Percentiles rank a stretch among this genome's conserved stretches.
These are phyloP conservation scores for Drosophila stalkeri DNA, from an alignment of 2,888 invertebrate species.

Conservation along the genomic window DNA sequence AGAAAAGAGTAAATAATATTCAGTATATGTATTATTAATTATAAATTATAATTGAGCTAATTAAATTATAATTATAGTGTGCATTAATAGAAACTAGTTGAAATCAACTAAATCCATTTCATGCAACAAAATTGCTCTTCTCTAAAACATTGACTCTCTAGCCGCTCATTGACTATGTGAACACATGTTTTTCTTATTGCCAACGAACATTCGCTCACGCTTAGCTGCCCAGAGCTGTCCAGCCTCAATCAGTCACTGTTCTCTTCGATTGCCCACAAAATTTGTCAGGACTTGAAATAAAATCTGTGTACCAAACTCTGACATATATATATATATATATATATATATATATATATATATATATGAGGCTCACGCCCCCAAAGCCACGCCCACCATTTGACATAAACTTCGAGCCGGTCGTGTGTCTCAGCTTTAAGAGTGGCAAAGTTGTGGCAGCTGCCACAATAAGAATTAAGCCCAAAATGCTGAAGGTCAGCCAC, in stretches of 20 bases:
- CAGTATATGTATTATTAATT: too few species aligned
- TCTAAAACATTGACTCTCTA: background rate
- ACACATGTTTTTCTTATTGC: background rate
- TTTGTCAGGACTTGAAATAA: slow-evolving; percentile 43
- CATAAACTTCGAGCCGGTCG: slow-evolving; percentile 1
- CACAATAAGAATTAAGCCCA: slow-evolving; percentile 60
- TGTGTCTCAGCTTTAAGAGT: slow-evolving; percentile 31
- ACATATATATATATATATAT: slow-evolving; percentile 38
- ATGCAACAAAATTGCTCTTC: background rate
- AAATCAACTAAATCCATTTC: background rate
- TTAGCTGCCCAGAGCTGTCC: background rate
- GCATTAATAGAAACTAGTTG: too few species aligned
- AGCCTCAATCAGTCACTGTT: slow-evolving; percentile 21
- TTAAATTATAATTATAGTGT: too few species aligned
- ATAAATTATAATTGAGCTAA: too few species aligned
- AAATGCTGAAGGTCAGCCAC: slow-evolving; percentile 74
- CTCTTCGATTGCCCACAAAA: slow-evolving; percentile 11
- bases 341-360: slow-evolving; percentile 43
- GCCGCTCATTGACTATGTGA: background rate
- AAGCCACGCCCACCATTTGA: slow-evolving; percentile 16
- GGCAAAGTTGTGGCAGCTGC: slow-evolving; percentile 26
- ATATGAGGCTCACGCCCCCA: slow-evolving; percentile 21
- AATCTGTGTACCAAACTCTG: slow-evolving; percentile 47
- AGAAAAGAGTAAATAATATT: too few species aligned
- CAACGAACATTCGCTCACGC: background rate